Evolutionary conservation across 2,113 vertebrate genomes (phyloP).

Genomic region (Cephalopterus ornatus): DNA sequence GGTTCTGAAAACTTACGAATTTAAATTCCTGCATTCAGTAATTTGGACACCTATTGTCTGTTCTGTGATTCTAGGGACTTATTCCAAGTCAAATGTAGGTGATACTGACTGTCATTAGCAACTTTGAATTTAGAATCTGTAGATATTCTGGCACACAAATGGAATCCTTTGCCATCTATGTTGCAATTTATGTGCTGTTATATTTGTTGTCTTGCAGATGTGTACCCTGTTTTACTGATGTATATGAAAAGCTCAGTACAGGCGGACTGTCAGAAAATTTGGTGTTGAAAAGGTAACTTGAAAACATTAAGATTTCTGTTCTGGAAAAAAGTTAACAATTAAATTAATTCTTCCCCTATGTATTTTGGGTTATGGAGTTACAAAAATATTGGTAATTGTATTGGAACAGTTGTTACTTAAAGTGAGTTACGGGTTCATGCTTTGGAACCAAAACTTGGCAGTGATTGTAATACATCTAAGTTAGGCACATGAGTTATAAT

Average conservation of each 20-base stretch:
- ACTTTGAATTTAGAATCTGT: not conserved
- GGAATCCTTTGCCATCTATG: not conserved
- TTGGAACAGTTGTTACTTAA: not conserved
- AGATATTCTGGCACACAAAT: not conserved
- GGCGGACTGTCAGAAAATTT: not conserved
- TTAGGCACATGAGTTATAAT: not conserved
- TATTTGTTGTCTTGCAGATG: not conserved
- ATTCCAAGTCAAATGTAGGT: not conserved
- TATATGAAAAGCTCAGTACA: not conserved
- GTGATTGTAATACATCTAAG: not conserved
- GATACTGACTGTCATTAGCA: not conserved
- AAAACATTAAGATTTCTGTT: not conserved
- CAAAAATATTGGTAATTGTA: not conserved
- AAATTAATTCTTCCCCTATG: not conserved
- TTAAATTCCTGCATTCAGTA: not conserved
- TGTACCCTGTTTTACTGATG: not conserved
- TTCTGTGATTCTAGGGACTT: not conserved
- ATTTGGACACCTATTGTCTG: not conserved
- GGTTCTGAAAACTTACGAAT: not conserved
- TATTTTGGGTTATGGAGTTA: not conserved
- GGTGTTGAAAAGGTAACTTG: not conserved
- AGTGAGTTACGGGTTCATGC: not conserved
- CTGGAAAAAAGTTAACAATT: not conserved
- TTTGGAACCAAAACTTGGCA: not conserved
- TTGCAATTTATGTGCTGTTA: not conserved